Evolutionary conservation across 2,797 vertebrate species (phyloP), one percentile per base, ranked within the genome.

Genomic region (Myotis planiceps): DNA sequence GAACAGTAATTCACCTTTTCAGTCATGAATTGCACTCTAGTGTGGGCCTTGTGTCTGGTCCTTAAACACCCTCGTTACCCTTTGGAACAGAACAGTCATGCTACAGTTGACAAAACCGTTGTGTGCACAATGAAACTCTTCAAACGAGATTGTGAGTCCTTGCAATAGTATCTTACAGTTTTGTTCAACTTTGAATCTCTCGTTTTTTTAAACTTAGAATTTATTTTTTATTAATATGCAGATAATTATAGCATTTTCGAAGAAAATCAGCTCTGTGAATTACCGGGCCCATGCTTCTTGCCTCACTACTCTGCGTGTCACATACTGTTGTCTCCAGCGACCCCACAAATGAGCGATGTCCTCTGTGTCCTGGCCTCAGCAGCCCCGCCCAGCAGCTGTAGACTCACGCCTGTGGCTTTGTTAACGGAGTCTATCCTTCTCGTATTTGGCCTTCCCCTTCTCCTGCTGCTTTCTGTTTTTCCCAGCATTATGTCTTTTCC

Each of bases 221-320:
- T 85, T 90, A 34, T 89, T 79, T 58, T 39, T 76, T 25, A 91
- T 92, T 66, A 65, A 75, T 76, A 42, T 55, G 55, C 6, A 95
- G 39, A n/a, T 71, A 82, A 27, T 55, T 65, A 39, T 21, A 81
- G 60, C 68, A 92, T 93, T 91, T 96, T 90, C 92, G 66, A 47
- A 66, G 60, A 83, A 55, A 80, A 51, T 10, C 10, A 80, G 37
- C 55, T 71, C 58, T 94, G 45, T 80, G 71, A 53, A 60, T 84
- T 39, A 81, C 21, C 55, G 45, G 34, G 12, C 51, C 15, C 27
- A 69, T 66, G 47, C 49, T 88, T 47, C 63, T 27, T 78, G 66
- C n/a, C 63, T 96, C 55, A 32, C 39, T 79, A 12, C 13, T 87
- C 21, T 51, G 19, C 29, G 75, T 37, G 23, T 42, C 37, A 79